phyloP scores from a whole-genome alignment of 53 echinoderm and acorn worm genomes.

The Crossaster papposus region DNA sequence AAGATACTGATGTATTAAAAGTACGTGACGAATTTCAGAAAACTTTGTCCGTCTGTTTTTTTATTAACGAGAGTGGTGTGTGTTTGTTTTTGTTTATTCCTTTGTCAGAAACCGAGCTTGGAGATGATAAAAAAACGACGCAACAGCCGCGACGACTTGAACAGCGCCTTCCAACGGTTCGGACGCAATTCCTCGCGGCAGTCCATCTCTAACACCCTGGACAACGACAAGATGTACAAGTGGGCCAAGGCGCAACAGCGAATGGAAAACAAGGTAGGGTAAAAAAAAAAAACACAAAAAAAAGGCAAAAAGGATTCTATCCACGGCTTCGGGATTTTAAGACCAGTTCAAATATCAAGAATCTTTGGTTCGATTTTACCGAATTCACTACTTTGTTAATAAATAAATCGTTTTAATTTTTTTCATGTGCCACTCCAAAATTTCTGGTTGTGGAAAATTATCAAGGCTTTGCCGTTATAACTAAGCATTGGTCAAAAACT shows the following conservation, averaged over 20 bases:
- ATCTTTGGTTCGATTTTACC: too few species aligned
- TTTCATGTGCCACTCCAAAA: too few species aligned
- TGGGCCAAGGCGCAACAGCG: constrained; percentile 95
- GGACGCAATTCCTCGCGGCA: constrained; percentile 93
- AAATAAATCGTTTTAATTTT: too few species aligned
- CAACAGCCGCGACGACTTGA: constrained; percentile 71
- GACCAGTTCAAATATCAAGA: too few species aligned
- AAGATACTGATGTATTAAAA: not conserved
- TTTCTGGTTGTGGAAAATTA: too few species aligned
- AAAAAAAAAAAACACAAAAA: not conserved
- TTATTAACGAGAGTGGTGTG: not conserved
- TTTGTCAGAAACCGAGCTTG: constrained; percentile 54
- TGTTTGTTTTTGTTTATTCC: not conserved
- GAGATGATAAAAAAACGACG: constrained; percentile 59
- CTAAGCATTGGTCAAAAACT: too few species aligned
- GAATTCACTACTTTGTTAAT: too few species aligned
- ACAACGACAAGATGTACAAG: constrained; percentile 77
- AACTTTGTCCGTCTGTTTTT: not conserved
- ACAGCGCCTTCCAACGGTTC: constrained; percentile 87
- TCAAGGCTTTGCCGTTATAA: too few species aligned
- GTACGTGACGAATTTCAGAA: not conserved
- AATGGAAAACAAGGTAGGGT: constrained; percentile 57
- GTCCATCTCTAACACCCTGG: constrained; percentile 82
- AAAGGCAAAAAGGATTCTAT: too few species aligned
- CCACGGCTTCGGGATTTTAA: too few species aligned